Percentiles rank a stretch among this genome's conserved stretches.
Conservation (phyloP, 53 echinoderm and acorn worm species). For the Astropecten irregularis region DNA sequence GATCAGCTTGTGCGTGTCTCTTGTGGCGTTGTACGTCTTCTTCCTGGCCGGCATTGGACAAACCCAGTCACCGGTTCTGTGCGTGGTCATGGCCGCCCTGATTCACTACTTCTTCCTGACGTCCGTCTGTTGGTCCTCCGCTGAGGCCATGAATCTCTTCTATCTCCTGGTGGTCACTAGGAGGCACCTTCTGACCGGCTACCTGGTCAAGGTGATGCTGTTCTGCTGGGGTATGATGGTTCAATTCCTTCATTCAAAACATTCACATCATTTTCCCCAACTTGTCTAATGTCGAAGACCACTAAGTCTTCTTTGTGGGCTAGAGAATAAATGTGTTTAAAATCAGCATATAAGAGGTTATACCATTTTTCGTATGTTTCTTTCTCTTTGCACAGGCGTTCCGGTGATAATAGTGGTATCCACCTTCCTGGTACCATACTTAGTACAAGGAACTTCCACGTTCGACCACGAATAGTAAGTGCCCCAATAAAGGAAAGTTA, state of each 20-base stretch:
- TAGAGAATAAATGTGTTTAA: too few relatives aligned
- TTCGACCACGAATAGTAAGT: slow-evolving; percentile 14
- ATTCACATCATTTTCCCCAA: too few relatives aligned
- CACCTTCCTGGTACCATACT: not conserved
- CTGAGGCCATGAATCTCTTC: slow-evolving; percentile 80
- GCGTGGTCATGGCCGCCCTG: slow-evolving; percentile 60
- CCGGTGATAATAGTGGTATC: slow-evolving; percentile 3
- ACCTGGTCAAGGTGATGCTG: slow-evolving; percentile 1
- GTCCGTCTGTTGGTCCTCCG: slow-evolving; percentile 75
- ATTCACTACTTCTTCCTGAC: slow-evolving; percentile 79
- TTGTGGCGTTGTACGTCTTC: slow-evolving; percentile 63
- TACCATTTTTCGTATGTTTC: too few relatives aligned
- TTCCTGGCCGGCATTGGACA: slow-evolving; percentile 84
- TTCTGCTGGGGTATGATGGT: slow-evolving; percentile 29
- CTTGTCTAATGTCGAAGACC: too few relatives aligned
- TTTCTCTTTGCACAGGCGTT: slow-evolving; percentile 21
- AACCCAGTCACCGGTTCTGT: slow-evolving; percentile 12
- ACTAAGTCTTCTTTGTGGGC: too few relatives aligned
- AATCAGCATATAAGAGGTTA: too few relatives aligned
- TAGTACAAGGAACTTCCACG: not conserved
- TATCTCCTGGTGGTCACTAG: slow-evolving; percentile 52
- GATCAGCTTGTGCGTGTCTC: slow-evolving; percentile 73
- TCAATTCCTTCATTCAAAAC: too few relatives aligned
- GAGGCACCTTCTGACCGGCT: not conserved
- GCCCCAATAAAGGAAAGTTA: too few relatives aligned